Base-by-base conservation (phyloP, 2,797 vertebrate species). In the Microctenopoma lineatum region DNA sequence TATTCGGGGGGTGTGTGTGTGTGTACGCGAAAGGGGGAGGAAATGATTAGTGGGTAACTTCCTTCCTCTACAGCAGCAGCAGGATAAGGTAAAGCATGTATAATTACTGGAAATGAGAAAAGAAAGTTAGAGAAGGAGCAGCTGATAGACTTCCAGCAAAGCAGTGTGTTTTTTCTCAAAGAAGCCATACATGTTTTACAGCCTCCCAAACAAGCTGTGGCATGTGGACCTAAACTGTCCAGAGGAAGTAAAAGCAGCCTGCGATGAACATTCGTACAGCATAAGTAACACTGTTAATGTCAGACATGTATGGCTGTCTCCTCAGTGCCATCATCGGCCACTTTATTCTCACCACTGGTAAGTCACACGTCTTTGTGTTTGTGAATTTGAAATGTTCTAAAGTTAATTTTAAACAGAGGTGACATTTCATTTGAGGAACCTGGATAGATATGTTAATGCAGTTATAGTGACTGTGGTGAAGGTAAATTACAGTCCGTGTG, bases 221-320 rank as follows among this genome's bases (percentile, higher is more conserved):
- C 60, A 57, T 61, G 68, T 2, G 62, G 47, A 8, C 1, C 41
- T 29, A 2, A 59, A 36, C 32, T 41, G 45, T 5, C 3, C 2
- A n/a, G 32, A 50, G 21, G 11, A 80, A 65, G 34, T 53, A 6
- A 10, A 36, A 53, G 0, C 0, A 0, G 10, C 4, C 15, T 38
- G 12, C 7, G 7, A 62, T 9, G 8, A 59, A 10, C 1, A 2
- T 3, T 3, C 21, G 21, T 21, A 21, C 21, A 21, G 21, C 21
- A 21, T 21, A 11, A 38, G 3, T 14, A 48, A 25, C 15, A 25
- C 45, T 1, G 12, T 34, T 8, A 32, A 29, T 5, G 36, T 52
- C 57, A 77, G 75, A 86, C 63, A 90, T 89, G 88, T 15, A 6
- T 44, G 26, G 5, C n/a, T 74, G 51, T 65, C 32, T 87, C 10